Base-by-base conservation (phyloP, 2,113 vertebrate species). In the Strix uralensis region DNA sequence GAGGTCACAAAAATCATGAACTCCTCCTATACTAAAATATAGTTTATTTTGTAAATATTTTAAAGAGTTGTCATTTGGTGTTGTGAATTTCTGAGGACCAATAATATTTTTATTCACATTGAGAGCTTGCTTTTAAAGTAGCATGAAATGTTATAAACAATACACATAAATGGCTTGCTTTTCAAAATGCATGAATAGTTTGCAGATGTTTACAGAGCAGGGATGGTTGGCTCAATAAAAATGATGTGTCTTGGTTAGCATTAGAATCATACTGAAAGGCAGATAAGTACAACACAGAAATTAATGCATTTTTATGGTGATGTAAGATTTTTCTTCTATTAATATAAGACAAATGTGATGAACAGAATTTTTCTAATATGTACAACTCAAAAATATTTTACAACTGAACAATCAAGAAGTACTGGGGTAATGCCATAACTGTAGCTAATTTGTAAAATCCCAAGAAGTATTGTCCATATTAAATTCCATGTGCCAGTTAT, bases 401-500 rank as follows among this genome's bases (percentile, higher is more conserved):
- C 57, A 46, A 80, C 10, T 38, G 83, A 91, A 87, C n/a, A 92
- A 79, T 66, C 29, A 46, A 69, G 78, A 87, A 36, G 38, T 52
- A 90, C 25, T 73, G 15, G 16, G 15, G 30, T 90, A 96, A 82
- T 92, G 73, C 34, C 54, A 63, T 82, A 62, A 81, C 30, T 72
- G 44, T 57, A 92, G 69, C 23, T 94, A 96, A 92, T 88, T 5
- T 79, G 59, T 27, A 94, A 93, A 62, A 75, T 92, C 82, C 79
- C 29, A 11, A 49, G 82, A 93, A 95, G 27, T 95, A 97, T 94
- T 94, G 71, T 81, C 59, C 26, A 46, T 66, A 63, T 86, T 91
- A 94, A 95, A 93, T 96, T 95, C 44, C 38, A 65, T 32, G 72
- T 67, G 32, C 74, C 46, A 86, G 49, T 90, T 96, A 94, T 93